Base-by-base conservation (phyloP, 2,888 invertebrate species). In the Hypsopygia costalis region DNA sequence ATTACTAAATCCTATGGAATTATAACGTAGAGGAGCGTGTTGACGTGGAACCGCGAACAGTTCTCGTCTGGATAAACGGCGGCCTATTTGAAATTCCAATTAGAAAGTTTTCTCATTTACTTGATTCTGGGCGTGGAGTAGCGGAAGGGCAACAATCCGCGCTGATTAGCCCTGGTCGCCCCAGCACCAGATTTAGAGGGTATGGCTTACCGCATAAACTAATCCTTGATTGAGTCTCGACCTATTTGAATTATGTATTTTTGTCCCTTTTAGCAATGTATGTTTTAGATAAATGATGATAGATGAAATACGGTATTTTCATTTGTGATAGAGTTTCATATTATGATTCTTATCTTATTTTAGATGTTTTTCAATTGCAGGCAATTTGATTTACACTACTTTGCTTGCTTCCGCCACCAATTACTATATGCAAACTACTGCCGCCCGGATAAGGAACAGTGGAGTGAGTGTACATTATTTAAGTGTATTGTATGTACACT, bases 71-170 rank as follows among this genome's bases (percentile, higher is more conserved):
- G 76, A 81, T 81, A 83, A 85, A 80, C 81, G 81, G 75, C 71
- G 68, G 79, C 81, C 81, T 82, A 81, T 86, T 86, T 86, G 83
- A 87, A 87, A 79, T 86, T 87, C 85, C 87, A 86, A 87, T 87
- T 86, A 86, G 81, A 87, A 87, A 87, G 83, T 87, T 87, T 87
- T 86, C 86, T 86, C 86, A 87, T 87, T 87, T 87, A 82, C 77
- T 81, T 83, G 85, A 86, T 82, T 83, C 81, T 80, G 81, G 77
- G 81, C 74, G 83, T 71, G 65, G 81, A 78, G 78, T 78, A 69
- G 80, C 74, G 77, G 74, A 81, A 79, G 81, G 83, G 85, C 82
- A 81, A 82, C 85, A 83, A 85, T 83, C 81, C 81, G 69, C 74
- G 71, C 80, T 82, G 82, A 87, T 85, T 85, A 83, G 81, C 70